Evolutionary conservation across 2,888 invertebrate genomes (phyloP).

Genomic region (Branchellion lobata): DNA sequence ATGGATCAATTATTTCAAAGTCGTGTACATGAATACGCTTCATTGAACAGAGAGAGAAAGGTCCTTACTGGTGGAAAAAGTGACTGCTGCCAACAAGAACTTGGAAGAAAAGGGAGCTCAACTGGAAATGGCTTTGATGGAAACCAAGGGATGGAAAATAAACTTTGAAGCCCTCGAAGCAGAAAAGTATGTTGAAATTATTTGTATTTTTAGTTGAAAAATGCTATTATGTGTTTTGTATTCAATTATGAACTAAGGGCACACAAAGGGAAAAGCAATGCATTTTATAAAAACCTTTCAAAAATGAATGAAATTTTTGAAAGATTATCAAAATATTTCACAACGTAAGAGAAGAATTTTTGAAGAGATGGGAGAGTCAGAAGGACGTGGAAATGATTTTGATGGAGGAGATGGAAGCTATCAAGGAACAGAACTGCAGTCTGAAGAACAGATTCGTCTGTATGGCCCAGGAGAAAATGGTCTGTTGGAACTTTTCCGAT

Average conservation of each 20-base stretch:
- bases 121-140: not conserved
- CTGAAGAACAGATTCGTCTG: not conserved
- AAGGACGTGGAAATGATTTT: constrained; percentile 18
- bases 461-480: not conserved
- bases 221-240: too few species aligned
- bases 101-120: not conserved
- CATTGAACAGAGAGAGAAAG: constrained; percentile 21
- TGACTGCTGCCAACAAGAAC: not conserved
- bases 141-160: not conserved
- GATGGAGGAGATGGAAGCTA: constrained; percentile 29
- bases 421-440: constrained; percentile 12
- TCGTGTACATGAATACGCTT: not conserved
- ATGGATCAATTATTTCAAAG: not conserved
- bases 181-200: not conserved
- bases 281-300: too few species aligned
- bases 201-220: too few species aligned
- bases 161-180: not conserved
- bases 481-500: not conserved
- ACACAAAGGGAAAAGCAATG: too few species aligned
- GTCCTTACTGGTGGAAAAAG: constrained; percentile 4
- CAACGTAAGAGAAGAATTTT: not conserved
- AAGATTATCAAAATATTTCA: too few species aligned
- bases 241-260: too few species aligned
- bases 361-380: not conserved
- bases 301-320: too few species aligned